Evolutionary conservation across 2,888 invertebrate genomes (phyloP).

Genomic region (Drosophila barbarae): DNA sequence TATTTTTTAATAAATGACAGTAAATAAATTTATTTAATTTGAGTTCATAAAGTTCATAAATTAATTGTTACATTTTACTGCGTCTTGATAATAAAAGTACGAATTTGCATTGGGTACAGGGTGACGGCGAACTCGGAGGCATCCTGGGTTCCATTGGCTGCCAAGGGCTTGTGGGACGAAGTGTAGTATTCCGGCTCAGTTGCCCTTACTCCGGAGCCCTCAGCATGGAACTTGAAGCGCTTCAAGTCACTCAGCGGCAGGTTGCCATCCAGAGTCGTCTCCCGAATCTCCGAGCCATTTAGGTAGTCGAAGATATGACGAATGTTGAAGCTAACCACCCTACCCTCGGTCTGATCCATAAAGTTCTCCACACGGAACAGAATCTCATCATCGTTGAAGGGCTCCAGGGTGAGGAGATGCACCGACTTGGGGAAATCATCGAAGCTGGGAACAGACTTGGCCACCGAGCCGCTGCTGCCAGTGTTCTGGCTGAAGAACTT

Average conservation of each 20-base stretch:
- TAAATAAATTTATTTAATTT: not conserved
- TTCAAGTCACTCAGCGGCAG: constrained; percentile 82
- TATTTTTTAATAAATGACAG: not conserved
- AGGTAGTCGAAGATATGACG: constrained; percentile 82
- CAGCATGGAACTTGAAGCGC: constrained; percentile 75
- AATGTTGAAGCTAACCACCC: constrained; percentile 69
- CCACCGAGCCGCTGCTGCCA: constrained; percentile 78
- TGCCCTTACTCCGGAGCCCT: constrained; percentile 48
- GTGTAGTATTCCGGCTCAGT: constrained; percentile 59
- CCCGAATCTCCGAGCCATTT: constrained; percentile 81
- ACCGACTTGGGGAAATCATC: constrained; percentile 84
- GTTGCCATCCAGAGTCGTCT: constrained; percentile 87
- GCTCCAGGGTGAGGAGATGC: constrained; percentile 89
- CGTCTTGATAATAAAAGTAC: constrained; percentile 72
- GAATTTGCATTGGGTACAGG: constrained; percentile 78
- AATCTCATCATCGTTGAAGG: constrained; percentile 84
- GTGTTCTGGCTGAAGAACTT: constrained; percentile 81
- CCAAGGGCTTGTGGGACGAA: constrained; percentile 60
- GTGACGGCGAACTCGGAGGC: constrained; percentile 68
- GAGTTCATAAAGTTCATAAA: no score
- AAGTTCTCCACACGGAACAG: constrained; percentile 89
- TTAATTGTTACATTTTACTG: not conserved
- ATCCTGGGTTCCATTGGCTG: constrained; percentile 47
- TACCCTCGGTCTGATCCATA: constrained; percentile 80
- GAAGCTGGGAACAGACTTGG: constrained; percentile 73